A percentile compares a stretch with the other conserved stretches of the same genome.
Conservation (phyloP, 2,797 vertebrate species). For the Decapterus maruadsi region DNA sequence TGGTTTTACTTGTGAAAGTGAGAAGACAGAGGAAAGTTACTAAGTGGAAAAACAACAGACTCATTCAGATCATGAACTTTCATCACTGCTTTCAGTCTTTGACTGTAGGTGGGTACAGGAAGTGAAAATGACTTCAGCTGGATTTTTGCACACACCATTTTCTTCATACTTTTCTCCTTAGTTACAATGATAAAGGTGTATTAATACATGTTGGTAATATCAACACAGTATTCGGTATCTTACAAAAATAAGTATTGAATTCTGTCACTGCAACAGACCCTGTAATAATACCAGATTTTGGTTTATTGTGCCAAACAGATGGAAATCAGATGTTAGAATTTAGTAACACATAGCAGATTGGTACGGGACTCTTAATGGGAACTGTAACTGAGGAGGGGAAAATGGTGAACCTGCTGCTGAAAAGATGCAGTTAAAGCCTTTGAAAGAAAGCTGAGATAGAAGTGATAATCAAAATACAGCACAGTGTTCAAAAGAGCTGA, state of each 20-base stretch:
- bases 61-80: constrained; percentile 9
- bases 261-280: not conserved
- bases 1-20: constrained; percentile 39
- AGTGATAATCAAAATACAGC: not conserved
- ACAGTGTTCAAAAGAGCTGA: not conserved
- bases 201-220: not conserved
- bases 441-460: not conserved
- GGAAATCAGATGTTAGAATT: not conserved
- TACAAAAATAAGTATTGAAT: not conserved
- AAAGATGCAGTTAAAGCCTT: not conserved
- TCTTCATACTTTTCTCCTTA: not conserved
- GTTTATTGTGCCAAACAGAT: not conserved
- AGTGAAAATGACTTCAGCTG: not conserved
- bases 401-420: not conserved
- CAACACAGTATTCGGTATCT: not conserved
- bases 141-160: not conserved
- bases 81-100: not conserved
- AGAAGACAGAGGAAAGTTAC: constrained; percentile 22
- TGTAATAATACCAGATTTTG: not conserved
- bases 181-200: not conserved
- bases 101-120: constrained; percentile 14
- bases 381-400: not conserved
- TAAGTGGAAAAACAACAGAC: constrained; percentile 19
- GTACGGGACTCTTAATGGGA: not conserved
- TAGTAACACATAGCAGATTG: not conserved